Percentiles rank a stretch among this genome's conserved stretches.
Evolutionary conservation across 2,113 vertebrate genomes (phyloP).

Genomic region (Euleptes europaea): DNA sequence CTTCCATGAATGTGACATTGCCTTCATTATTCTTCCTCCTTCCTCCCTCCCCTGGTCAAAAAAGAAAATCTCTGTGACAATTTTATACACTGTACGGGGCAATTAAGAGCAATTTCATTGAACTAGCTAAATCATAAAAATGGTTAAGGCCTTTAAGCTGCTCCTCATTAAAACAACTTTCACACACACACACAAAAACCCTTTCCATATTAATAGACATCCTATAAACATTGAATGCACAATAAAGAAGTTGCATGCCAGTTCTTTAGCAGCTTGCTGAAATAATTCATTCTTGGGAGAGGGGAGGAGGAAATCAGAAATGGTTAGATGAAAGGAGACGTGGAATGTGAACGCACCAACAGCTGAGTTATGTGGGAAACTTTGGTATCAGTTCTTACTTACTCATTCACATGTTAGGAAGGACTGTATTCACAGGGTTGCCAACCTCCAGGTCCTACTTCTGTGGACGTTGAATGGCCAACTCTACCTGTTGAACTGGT

Average conservation of each 20-base stretch:
- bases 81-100: slow-evolving; percentile 40
- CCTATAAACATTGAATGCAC: slow-evolving; percentile 13
- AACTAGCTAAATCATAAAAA: slow-evolving; percentile 36
- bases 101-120: slow-evolving; percentile 33
- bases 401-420: too few species aligned
- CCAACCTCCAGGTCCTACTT: too few species aligned
- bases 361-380: too few species aligned
- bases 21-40: slow-evolving; percentile 36
- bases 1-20: slow-evolving; percentile 30
- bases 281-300: neutral
- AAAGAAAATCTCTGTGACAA: slow-evolving; percentile 24
- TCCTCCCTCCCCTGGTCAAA: neutral
- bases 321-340: neutral
- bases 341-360: too few species aligned
- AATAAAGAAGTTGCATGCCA: neutral
- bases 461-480: too few species aligned
- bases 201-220: neutral
- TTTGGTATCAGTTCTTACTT: too few species aligned
- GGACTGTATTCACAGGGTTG: too few species aligned
- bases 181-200: neutral
- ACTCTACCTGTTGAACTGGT: too few species aligned
- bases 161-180: slow-evolving; percentile 41
- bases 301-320: neutral
- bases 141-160: neutral
- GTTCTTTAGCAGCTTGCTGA: neutral